These are phyloP conservation scores for Chelon auratus DNA, from an alignment of 2,797 vertebrate species.

Conservation along the genomic window DNA sequence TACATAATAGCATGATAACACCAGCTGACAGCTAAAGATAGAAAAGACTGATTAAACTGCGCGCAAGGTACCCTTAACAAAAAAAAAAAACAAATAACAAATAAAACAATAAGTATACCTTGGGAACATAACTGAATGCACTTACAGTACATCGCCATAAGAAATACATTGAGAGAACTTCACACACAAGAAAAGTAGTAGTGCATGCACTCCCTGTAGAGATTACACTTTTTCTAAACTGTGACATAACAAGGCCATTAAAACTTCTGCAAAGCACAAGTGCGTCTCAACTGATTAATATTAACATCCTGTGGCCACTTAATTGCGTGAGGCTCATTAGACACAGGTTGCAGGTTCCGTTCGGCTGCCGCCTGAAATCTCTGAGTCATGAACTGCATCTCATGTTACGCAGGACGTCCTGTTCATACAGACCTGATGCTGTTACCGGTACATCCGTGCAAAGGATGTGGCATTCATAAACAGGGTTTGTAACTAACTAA, in stretches of 20 bases:
- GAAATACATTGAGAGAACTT: neutral
- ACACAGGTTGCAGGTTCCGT: slow-evolving; percentile 17
- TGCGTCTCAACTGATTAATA: slow-evolving; percentile 37
- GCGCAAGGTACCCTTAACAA: slow-evolving; percentile 22
- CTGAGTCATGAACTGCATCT: slow-evolving; percentile 36
- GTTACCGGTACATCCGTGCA: slow-evolving; percentile 11
- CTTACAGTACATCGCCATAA: slow-evolving; percentile 19
- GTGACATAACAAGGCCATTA: slow-evolving; percentile 29
- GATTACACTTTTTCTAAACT: slow-evolving; percentile 39
- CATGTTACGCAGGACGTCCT: slow-evolving; percentile 26
- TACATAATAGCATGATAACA: slow-evolving; percentile 45
- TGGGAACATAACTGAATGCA: slow-evolving; percentile 51
- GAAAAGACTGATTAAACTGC: slow-evolving; percentile 48
- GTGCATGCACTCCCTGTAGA: neutral
- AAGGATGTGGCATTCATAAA: slow-evolving; percentile 26
- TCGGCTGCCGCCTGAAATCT: slow-evolving; percentile 24
- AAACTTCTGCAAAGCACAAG: slow-evolving; percentile 59
- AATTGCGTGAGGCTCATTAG: slow-evolving; percentile 37
- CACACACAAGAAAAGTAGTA: neutral
- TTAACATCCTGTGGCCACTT: slow-evolving; percentile 26
- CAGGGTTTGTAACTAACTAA: slow-evolving; percentile 28
- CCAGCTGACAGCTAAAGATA: slow-evolving; percentile 36
- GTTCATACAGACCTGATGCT: slow-evolving; percentile 26
- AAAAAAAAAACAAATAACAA: slow-evolving; percentile 29
- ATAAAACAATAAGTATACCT: slow-evolving; percentile 33